Base-by-base conservation (phyloP, 2,888 invertebrate genomes). In the Anagyrus pseudococci region DNA sequence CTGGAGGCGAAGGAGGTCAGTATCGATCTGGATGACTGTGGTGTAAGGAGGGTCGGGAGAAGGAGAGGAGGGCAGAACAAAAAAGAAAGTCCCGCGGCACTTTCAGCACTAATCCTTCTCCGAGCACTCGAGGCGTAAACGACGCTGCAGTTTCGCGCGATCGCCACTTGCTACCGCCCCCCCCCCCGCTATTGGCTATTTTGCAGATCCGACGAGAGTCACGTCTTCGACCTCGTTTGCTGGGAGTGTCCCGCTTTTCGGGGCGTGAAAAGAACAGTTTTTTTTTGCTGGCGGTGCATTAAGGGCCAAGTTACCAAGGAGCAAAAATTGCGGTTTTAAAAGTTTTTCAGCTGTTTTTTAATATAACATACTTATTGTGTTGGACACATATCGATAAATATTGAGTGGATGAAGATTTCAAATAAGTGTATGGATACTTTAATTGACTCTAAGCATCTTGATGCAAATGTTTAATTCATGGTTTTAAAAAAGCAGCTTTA, bases 161-260 rank as follows among this genome's bases (percentile, higher is more conserved):
- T 59, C 33, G 26, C 0, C 26, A 22, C 3, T 19, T 2, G 46
- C 19, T 25, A 13, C 25, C 15, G 15, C 22, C 25, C 26, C 48
- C 23, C 25, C 26, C n/a, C 10, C 23, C n/a, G 23, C 47, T 23
- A 26, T 19, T 20, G 22, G 41, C 15, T 33, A 22, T 47, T 22
- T 58, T 44, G 41, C 22, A 46, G 29, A 46, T 15, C 29, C 22
- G 48, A 47, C 41, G 41, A 29, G 4, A 49, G 60, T 55, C 60
- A 48, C 47, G 54, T 60, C 44, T 43, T 49, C 55, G 61, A 59
- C 47, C 59, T 53, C 43, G 22, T 57, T 44, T 29, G 37, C 17
- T n/a, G n/a, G 4, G 41, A 41, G 41, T 25, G 41, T 41, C 19
- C 41, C n/a, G 8, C 53, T 41, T 52, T 40, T 4, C 8, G n/a